Percentiles rank a stretch among this genome's conserved stretches.
These are phyloP conservation scores for Nomada fabriciana DNA, from an alignment of 2,888 invertebrate species.

Conservation along the genomic window DNA sequence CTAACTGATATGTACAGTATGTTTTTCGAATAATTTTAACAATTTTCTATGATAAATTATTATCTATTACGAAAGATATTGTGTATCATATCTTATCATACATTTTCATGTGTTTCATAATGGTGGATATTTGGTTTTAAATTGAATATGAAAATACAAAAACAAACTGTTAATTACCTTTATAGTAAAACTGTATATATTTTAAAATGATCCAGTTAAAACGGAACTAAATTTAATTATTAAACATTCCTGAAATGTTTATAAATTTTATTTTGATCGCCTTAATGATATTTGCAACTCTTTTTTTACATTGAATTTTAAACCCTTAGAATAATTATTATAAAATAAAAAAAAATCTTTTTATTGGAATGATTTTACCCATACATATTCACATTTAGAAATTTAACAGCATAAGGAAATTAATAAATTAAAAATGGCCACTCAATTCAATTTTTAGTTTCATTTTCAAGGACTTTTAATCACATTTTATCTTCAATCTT, in stretches of 20 bases:
- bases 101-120: not conserved
- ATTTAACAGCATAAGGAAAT: too few species aligned
- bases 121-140: slow-evolving; percentile 1
- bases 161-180: not conserved
- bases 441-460: slow-evolving; percentile 8
- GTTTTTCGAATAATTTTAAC: slow-evolving; percentile 17
- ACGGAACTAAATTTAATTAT: slow-evolving; percentile 15
- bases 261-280: not conserved
- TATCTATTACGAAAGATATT: not conserved
- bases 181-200: slow-evolving; percentile 16
- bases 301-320: not conserved
- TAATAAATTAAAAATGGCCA: too few species aligned
- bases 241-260: slow-evolving; percentile 9
- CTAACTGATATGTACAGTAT: slow-evolving; percentile 26
- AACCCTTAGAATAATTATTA: not conserved
- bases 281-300: not conserved
- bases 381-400: not conserved
- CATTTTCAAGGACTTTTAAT: slow-evolving; percentile 2
- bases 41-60: slow-evolving; percentile 11
- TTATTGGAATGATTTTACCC: not conserved
- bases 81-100: not conserved
- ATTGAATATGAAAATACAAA: not conserved
- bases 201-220: slow-evolving; percentile 8
- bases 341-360: not conserved
- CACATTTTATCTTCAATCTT: too few species aligned